phyloP scores from a whole-genome alignment of 2,113 vertebrate genomes.

The Trogon melanurus region DNA sequence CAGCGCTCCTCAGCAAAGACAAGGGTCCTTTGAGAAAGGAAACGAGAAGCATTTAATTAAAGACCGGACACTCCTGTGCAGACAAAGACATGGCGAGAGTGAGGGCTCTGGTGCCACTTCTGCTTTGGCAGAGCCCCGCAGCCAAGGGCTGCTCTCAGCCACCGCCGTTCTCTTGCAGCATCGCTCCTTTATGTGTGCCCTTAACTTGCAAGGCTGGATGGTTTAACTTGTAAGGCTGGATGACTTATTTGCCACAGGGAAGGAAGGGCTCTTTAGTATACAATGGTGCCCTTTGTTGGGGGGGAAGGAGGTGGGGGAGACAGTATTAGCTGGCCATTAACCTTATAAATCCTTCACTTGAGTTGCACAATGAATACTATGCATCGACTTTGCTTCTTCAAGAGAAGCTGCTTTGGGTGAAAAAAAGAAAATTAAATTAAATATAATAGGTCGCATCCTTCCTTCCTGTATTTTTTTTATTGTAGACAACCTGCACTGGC shows the following conservation, averaged over 20 bases:
- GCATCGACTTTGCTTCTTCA: background rate
- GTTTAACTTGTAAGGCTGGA: background rate
- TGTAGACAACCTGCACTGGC: background rate
- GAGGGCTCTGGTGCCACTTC: background rate
- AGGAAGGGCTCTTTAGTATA: background rate
- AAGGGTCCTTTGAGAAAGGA: background rate
- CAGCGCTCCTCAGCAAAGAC: background rate
- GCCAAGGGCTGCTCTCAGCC: background rate
- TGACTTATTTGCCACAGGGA: background rate
- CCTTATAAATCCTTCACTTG: slow-evolving; percentile 1
- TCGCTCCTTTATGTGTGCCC: background rate
- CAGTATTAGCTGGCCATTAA: background rate
- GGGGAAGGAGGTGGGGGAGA: background rate
- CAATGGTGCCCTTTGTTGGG: background rate
- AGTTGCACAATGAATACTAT: background rate
- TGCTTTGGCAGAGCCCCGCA: background rate
- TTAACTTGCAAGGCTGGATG: background rate
- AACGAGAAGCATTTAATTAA: background rate
- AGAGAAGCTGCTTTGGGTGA: background rate
- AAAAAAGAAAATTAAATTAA: background rate
- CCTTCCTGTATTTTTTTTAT: background rate
- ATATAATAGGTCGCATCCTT: background rate
- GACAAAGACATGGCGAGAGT: background rate
- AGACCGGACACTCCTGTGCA: background rate
- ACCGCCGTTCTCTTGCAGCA: background rate